Conservation (phyloP, 2,797 vertebrate species). For the Morus bassanus region DNA sequence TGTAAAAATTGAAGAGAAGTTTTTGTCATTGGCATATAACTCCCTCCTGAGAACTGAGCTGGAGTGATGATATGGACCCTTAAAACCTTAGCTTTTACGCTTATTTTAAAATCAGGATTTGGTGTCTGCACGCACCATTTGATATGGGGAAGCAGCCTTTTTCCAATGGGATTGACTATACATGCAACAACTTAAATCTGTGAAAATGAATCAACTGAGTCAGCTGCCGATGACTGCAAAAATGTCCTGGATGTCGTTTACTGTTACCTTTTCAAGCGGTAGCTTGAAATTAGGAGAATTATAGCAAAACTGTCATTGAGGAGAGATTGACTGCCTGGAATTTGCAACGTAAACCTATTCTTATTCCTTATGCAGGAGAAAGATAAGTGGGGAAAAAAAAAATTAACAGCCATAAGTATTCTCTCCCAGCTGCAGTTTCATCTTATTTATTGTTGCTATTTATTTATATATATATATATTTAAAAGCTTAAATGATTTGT, state of each 20-base stretch:
- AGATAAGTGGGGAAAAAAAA: neutral
- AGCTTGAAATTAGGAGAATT: constrained; percentile 60
- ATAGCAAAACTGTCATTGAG: constrained; percentile 34
- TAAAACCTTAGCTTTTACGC: neutral
- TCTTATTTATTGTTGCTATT: constrained; percentile 46
- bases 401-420: neutral
- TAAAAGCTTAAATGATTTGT: constrained; percentile 53
- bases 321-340: constrained; percentile 22
- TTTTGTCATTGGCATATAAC: neutral
- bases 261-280: neutral
- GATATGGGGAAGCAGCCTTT: neutral
- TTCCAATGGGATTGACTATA: neutral
- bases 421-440: constrained; percentile 9
- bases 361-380: constrained; percentile 21
- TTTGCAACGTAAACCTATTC: constrained; percentile 29
- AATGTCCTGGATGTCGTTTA: neutral
- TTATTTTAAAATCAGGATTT: neutral
- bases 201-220: constrained; percentile 48
- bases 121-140: neutral
- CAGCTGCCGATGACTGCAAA: constrained; percentile 32
- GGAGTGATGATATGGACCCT: neutral
- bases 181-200: neutral
- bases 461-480: constrained; percentile 27
- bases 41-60: neutral
- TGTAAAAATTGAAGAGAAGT: neutral